A percentile compares a stretch with the other conserved stretches of the same genome.
phyloP scores from a whole-genome alignment of 2,888 invertebrate genomes.

The Tryphoninae sp. region DNA sequence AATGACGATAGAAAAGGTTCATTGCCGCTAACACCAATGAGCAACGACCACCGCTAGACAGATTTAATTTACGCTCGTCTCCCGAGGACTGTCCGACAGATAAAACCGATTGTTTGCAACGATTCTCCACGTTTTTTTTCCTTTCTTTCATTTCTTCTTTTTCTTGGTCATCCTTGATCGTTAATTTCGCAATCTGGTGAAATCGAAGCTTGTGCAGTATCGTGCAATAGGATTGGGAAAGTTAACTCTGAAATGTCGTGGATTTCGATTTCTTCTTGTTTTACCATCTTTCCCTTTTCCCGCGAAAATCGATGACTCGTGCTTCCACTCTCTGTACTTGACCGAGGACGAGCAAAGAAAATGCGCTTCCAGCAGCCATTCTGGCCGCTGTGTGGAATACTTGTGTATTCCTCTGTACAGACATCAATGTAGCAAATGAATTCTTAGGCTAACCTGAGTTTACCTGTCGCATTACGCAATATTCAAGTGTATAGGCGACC shows the following conservation, averaged over 20 bases:
- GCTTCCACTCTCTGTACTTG: constrained; percentile 51
- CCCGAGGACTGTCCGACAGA: background rate
- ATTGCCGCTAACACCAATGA: background rate
- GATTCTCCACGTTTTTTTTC: background rate
- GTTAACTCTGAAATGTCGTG: constrained; percentile 50
- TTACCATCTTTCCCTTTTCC: too few species aligned
- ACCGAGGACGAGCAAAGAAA: constrained; percentile 56
- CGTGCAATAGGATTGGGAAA: constrained; percentile 64
- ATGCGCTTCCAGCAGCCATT: constrained; percentile 47
- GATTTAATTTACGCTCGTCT: background rate
- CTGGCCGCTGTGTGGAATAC: background rate
- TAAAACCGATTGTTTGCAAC: background rate
- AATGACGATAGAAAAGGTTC: background rate
- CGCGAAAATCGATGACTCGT: constrained; percentile 5
- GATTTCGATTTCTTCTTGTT: background rate
- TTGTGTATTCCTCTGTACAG: background rate
- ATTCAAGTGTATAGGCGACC: background rate
- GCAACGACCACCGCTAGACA: background rate
- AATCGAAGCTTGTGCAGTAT: constrained; percentile 35
- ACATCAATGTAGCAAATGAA: background rate
- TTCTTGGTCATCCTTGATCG: background rate
- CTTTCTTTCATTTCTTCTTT: background rate
- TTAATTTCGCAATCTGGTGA: constrained; percentile 46
- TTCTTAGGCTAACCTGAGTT: constrained; percentile 1
- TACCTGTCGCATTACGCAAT: constrained; percentile 29